Conservation (phyloP, 2,888 invertebrate genomes). For the Parnassius apollo region DNA sequence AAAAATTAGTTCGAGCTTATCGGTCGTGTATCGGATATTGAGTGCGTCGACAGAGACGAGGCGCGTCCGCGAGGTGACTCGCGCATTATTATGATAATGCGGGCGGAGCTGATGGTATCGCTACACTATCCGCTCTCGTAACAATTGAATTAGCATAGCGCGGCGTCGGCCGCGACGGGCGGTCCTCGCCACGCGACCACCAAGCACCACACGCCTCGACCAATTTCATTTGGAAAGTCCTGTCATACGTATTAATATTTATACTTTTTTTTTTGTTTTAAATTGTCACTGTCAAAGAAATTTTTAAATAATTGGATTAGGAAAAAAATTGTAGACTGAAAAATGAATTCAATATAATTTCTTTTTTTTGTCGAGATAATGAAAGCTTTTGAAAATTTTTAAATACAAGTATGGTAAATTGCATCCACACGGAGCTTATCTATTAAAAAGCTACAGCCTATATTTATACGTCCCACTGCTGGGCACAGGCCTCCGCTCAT, state of each 20-base stretch:
- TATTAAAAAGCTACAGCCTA: too few relatives aligned
- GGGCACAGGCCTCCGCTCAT: too few relatives aligned
- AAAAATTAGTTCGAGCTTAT: slow-evolving; percentile 31
- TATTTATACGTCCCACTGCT: too few relatives aligned
- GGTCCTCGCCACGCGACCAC: slow-evolving; percentile 75
- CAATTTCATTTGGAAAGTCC: slow-evolving; percentile 44
- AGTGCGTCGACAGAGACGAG: slow-evolving; percentile 56
- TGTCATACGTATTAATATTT: slow-evolving; percentile 34
- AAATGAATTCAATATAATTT: too few relatives aligned
- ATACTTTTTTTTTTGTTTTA: slow-evolving; percentile 17
- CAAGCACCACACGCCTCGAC: slow-evolving; percentile 39
- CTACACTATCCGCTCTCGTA: slow-evolving; percentile 63
- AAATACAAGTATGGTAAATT: too few relatives aligned
- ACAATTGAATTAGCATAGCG: slow-evolving; percentile 81
- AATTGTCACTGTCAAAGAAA: neutral
- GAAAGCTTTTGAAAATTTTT: too few relatives aligned
- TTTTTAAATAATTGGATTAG: neutral
- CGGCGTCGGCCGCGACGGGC: slow-evolving; percentile 66
- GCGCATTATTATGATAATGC: slow-evolving; percentile 79
- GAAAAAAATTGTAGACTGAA: neutral
- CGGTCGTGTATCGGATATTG: slow-evolving; percentile 35
- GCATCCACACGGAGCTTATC: too few relatives aligned
- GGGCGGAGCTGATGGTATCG: slow-evolving; percentile 68
- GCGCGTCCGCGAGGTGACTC: slow-evolving; percentile 65
- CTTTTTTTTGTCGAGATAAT: too few relatives aligned